Evolutionary conservation across 2,113 vertebrate species (phyloP).

Genomic region (Halichoeres trimaculatus): DNA sequence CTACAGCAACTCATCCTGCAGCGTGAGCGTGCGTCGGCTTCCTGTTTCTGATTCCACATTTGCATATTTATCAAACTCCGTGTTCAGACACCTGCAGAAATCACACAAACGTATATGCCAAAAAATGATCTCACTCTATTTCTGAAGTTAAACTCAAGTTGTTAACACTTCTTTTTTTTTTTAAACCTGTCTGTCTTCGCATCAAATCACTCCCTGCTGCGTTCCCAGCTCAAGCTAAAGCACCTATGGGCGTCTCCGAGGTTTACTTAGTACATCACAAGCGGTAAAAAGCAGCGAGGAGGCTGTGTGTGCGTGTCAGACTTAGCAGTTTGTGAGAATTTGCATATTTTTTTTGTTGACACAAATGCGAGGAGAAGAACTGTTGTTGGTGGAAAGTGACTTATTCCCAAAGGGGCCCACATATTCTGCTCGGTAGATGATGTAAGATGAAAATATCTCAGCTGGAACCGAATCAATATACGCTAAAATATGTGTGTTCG

Average conservation of each 20-base stretch:
- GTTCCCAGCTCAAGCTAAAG: conserved; percentile 28
- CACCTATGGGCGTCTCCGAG: conserved; percentile 51
- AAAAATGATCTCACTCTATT: conserved; percentile 17
- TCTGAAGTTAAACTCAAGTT: conserved; percentile 2
- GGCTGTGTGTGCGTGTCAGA: conserved; percentile 10
- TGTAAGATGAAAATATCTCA: conserved; percentile 68
- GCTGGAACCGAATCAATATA: conserved; percentile 65
- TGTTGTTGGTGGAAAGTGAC: conserved; percentile 29
- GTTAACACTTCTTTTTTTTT: not conserved
- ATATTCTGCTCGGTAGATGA: conserved; percentile 40
- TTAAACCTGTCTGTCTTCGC: conserved; percentile 24
- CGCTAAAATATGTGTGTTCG: conserved; percentile 72
- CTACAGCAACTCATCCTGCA: conserved; percentile 27
- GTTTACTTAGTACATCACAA: conserved; percentile 61
- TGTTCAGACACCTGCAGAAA: conserved; percentile 7
- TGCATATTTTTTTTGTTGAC: conserved; percentile 18
- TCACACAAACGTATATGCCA: not conserved
- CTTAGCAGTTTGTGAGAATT: conserved; percentile 8
- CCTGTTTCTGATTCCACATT: conserved; percentile 56
- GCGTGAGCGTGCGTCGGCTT: conserved; percentile 9
- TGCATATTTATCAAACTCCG: conserved; percentile 62
- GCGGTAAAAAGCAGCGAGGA: conserved; percentile 14
- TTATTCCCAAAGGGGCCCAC: conserved; percentile 37
- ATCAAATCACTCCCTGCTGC: conserved; percentile 49
- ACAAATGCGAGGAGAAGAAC: conserved; percentile 14